A percentile compares a stretch with the other conserved stretches of the same genome.
These are phyloP conservation scores for Scaptodrosophila lebanonensis DNA, from an alignment of 1,140 invertebrate genomes.

Conservation along the genomic window DNA sequence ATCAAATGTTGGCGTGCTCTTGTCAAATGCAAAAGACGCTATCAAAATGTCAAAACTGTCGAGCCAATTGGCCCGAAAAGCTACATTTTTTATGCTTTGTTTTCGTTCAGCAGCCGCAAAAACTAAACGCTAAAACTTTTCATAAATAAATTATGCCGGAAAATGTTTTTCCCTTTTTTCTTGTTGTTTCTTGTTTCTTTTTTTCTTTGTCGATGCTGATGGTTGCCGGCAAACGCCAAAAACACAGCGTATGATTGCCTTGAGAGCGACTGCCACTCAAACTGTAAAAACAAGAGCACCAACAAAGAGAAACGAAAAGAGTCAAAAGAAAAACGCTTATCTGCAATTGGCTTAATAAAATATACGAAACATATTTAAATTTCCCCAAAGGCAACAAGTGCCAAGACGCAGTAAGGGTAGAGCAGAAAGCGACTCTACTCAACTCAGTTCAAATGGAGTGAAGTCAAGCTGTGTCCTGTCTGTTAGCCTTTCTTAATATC, in stretches of 20 bases:
- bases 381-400: constrained; percentile 65
- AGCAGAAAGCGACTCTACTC: constrained; percentile 9
- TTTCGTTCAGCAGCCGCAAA: no score
- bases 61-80: constrained; percentile 32
- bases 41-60: constrained; percentile 24
- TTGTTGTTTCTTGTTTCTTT: no score
- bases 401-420: no score
- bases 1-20: constrained; percentile 20
- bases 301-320: constrained; percentile 41
- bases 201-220: no score
- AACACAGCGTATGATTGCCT: neutral
- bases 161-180: no score
- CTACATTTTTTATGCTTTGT: no score
- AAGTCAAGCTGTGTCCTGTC: no score
- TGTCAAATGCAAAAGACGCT: constrained; percentile 42
- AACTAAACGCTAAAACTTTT: no score
- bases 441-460: constrained; percentile 37
- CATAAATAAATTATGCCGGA: constrained; percentile 52
- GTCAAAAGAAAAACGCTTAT: constrained; percentile 64
- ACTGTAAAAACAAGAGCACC: no score
- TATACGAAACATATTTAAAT: constrained; percentile 60
- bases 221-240: no score
- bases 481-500: no score
- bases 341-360: constrained; percentile 65
- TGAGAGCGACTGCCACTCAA: no score